A percentile compares a stretch with the other conserved stretches of the same genome.
Conservation (phyloP, 2,888 invertebrate genomes). For the Acrobasis repandana region DNA sequence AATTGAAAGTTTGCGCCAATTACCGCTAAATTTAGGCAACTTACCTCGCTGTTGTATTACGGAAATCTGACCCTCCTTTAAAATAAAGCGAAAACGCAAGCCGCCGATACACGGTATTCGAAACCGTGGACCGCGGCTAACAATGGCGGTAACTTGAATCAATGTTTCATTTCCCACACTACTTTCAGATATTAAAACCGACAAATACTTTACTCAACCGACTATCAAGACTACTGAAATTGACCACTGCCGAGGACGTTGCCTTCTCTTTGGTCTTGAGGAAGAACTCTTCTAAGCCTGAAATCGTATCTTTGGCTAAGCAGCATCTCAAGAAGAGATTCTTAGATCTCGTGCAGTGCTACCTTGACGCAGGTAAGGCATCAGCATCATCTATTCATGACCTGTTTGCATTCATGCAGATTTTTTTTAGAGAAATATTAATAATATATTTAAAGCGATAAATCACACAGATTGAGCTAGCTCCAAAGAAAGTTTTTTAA, state of each 20-base stretch:
- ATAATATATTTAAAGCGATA: no score
- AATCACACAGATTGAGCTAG: no score
- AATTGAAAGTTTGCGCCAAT: no score
- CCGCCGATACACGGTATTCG: no score
- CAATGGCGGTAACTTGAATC: not conserved
- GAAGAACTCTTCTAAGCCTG: slow-evolving; percentile 89
- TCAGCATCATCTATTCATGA: not conserved
- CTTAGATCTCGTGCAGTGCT: slow-evolving; percentile 92
- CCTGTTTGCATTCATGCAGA: no score
- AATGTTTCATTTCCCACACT: not conserved
- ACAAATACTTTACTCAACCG: slow-evolving; percentile 91
- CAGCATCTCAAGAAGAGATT: slow-evolving; percentile 92
- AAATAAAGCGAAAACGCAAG: no score
- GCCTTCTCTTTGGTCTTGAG: slow-evolving; percentile 93
- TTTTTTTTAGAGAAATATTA: no score
- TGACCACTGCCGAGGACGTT: slow-evolving; percentile 95
- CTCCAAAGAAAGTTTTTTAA: no score
- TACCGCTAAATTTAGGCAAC: no score
- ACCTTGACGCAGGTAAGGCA: slow-evolving; percentile 89
- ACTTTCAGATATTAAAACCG: slow-evolving; percentile 88
- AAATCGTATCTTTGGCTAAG: slow-evolving; percentile 88
- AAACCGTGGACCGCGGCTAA: no score
- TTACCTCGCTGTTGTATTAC: no score
- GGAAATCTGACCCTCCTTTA: no score
- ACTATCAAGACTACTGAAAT: slow-evolving; percentile 92